Evolutionary conservation across 2,797 vertebrate genomes (phyloP), one percentile per base, ranked within the genome.

Genomic region (Martes flavigula): DNA sequence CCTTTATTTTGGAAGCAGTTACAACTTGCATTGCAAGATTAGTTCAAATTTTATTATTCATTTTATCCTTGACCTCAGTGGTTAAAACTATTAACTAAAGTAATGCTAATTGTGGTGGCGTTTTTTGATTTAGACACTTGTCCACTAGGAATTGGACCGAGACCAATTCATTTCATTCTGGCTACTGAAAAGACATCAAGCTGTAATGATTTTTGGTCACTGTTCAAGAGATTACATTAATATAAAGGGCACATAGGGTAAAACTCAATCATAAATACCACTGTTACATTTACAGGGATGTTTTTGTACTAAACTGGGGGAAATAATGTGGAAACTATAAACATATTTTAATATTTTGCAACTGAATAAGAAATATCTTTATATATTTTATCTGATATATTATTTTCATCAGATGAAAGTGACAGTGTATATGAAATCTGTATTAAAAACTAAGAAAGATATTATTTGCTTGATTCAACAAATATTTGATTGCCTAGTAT

Each of bases 51-150:
- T 97, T 95, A 43, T 96, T 97, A 97, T 94, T 89, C 70, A 98
- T 97, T 82, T 23, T 0, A 98, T 98, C 92, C 95, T 97, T 97
- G 93, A 93, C 72, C 40, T 97, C 91, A 54, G 95, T 97, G 95
- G 84, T 96, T 97, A 96, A 97, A 97, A 96, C 97, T 97, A 97
- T 97, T 97, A 98, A 96, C 88, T 96, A 96, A 68, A 98, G 97
- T 96, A 97, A 87, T 88, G 54, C 96, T 97, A 97, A 98, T 98
- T 98, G 88, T 94, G 96, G 12, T 66, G 46, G 79, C 98, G 83
- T 94, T 97, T 98, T 98, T 97, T 98, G 97, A 98, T 97, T 96
- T 97, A 97, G 98, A 97, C 97, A 98, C 87, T 93, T 98, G 86
- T 97, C 96, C 90, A 98, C 75, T 88, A 97, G 97, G 85, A 98